Evolutionary conservation across 2,113 vertebrate species (phyloP).

Genomic region (Channa maculata): DNA sequence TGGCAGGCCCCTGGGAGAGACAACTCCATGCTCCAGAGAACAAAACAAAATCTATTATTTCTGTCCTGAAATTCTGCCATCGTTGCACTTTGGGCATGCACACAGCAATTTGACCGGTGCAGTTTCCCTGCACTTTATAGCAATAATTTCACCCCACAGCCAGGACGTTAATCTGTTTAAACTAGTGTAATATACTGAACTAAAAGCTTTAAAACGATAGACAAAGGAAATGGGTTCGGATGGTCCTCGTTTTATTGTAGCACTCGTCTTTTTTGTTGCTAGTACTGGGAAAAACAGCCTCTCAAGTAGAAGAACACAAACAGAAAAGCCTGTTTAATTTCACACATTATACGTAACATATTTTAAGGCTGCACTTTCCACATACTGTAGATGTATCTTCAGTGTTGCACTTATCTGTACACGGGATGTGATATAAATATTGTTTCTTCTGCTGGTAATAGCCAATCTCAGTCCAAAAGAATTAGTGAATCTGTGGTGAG

Average conservation of each 20-base stretch:
- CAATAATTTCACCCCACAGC: slow-evolving; percentile 26
- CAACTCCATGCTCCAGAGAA: slow-evolving; percentile 47
- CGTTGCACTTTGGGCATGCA: slow-evolving; percentile 39
- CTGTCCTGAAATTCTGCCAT: slow-evolving; percentile 48
- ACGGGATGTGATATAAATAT: slow-evolving; percentile 34
- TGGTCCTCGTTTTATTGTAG: slow-evolving; percentile 23
- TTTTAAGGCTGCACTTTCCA: not conserved
- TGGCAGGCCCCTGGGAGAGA: slow-evolving; percentile 55
- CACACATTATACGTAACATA: not conserved
- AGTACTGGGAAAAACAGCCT: slow-evolving; percentile 15
- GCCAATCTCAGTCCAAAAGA: slow-evolving; percentile 24
- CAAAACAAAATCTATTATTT: slow-evolving; percentile 64
- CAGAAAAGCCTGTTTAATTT: not conserved
- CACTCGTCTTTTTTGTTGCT: slow-evolving; percentile 5
- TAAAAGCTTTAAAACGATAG: slow-evolving; percentile 38
- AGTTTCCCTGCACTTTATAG: slow-evolving; percentile 45
- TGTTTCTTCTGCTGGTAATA: slow-evolving; percentile 15
- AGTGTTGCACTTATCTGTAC: not conserved
- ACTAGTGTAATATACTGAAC: slow-evolving; percentile 26
- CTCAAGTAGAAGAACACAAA: slow-evolving; percentile 6
- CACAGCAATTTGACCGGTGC: slow-evolving; percentile 42
- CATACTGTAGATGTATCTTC: not conserved
- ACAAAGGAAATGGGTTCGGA: slow-evolving; percentile 24
- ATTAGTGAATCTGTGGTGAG: slow-evolving; percentile 36
- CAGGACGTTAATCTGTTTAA: slow-evolving; percentile 47